Percentiles rank a stretch among this genome's conserved stretches.
phyloP scores from a whole-genome alignment of 2,113 vertebrate genomes.

The Amphilophus citrinellus region DNA sequence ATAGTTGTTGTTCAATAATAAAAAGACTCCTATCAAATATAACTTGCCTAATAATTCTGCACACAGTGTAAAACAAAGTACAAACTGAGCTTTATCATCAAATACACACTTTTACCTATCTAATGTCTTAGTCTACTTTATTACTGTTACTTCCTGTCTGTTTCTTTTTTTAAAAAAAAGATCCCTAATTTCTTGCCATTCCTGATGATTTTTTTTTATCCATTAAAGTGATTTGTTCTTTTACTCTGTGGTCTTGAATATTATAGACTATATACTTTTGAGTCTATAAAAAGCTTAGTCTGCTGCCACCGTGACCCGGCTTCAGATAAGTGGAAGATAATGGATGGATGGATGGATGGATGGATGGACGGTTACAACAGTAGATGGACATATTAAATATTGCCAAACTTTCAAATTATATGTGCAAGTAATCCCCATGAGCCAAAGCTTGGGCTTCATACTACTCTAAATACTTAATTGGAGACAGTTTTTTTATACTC shows the following conservation, averaged over 20 bases:
- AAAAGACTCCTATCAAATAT: no score
- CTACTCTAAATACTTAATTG: background rate
- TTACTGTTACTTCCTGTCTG: background rate
- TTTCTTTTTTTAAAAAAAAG: background rate
- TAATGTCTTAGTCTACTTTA: background rate
- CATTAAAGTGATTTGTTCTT: background rate
- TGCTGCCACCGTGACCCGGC: background rate
- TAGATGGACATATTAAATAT: background rate
- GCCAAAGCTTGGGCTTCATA: background rate
- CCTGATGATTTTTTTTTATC: accelerated
- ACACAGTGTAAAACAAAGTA: background rate
- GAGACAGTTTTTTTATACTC: background rate
- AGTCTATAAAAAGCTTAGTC: background rate
- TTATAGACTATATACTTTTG: background rate
- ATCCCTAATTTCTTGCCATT: background rate
- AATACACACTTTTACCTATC: no score
- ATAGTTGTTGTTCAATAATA: no score
- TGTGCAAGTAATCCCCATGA: background rate
- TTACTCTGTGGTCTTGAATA: background rate
- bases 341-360: background rate
- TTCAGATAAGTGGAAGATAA: background rate
- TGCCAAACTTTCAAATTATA: background rate
- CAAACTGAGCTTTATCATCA: background rate
- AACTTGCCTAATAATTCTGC: no score
- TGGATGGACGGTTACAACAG: background rate